Conservation (phyloP, 2,888 invertebrate genomes). For the Ernsta delagoae region DNA sequence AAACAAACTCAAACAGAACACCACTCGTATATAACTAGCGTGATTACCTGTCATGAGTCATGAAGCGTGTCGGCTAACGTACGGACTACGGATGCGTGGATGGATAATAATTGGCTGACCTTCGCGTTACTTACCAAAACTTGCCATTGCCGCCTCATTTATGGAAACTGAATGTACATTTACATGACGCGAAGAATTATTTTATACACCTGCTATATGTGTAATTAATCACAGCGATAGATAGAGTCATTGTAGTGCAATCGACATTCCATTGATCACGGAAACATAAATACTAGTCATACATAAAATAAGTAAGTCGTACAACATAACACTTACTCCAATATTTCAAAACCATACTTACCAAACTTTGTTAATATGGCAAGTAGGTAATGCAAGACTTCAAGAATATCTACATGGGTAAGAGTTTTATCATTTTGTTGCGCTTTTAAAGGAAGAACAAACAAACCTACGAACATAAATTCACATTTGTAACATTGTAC, state of each 20-base stretch:
- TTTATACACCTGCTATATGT: background rate
- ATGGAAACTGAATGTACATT: background rate
- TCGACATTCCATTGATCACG: no score
- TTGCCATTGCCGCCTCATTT: slow-evolving; percentile 19
- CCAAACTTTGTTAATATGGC: no score
- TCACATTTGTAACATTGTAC: no score
- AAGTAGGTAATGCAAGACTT: no score
- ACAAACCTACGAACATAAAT: no score
- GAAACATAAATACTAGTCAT: no score
- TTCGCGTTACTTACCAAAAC: slow-evolving; percentile 48
- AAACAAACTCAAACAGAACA: background rate
- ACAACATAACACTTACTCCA: no score
- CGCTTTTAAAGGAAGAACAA: background rate
- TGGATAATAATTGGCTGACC: slow-evolving; percentile 53
- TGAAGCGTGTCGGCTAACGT: slow-evolving; percentile 68
- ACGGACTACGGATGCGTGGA: slow-evolving; percentile 59
- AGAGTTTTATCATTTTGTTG: no score
- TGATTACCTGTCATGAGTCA: slow-evolving; percentile 47
- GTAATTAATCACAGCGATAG: background rate
- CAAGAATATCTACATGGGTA: no score
- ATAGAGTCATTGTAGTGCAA: background rate
- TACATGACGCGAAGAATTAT: background rate
- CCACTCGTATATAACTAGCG: slow-evolving; percentile 7
- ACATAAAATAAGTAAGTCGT: no score
- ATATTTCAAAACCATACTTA: no score